Base-by-base conservation (phyloP, 2,888 invertebrate genomes). In the Apomyelois bistriatella region DNA sequence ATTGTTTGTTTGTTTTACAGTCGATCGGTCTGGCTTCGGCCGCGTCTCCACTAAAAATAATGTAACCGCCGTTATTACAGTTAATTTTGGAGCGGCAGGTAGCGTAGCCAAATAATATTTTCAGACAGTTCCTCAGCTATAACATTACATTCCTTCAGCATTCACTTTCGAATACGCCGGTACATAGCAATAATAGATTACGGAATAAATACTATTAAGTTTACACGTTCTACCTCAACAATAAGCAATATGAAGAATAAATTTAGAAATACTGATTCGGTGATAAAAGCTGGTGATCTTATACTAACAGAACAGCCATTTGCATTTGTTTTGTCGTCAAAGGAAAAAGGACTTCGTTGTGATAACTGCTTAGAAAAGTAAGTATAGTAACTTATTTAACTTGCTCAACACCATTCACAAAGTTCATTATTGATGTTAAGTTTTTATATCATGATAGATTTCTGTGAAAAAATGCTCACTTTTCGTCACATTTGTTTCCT, bases 321-420 rank as follows among this genome's bases (percentile, higher is more conserved):
- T 80, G 94, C 92, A 1, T 95, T 92, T 77, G 92, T 93, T 38
- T 81, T 97, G 2, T 94, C 93, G 59, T 93, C 94, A 0, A 94
- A 94, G 65, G 93, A 93, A 68, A 92, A 94, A 60, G 92, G 93
- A 37, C 91, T 91, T 68, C 86, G 94, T 59, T 97, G 97, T 83
- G 96, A 97, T 77, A 92, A 92, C 78, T 97, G 97, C 74, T 92
- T 95, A 57, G 89, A 91, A 70, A 92, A 91, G 96, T 96, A 90
- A 92, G 87, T 55, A 57, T 8, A 32, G 46, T 55, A 4, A 4
- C 7, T 32, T 32, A 8, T 9, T 7, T 32, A 22, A 22, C 22
- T 22, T 22, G 2, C 22, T 22, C 22, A 22, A 5, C 5, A 22
- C 22, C n/a, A n/a, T n/a, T n/a, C n/a, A n/a, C n/a, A n/a, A n/a